Conservation (phyloP, 2,797 vertebrate genomes). For the Orientallactaga sibirica region DNA sequence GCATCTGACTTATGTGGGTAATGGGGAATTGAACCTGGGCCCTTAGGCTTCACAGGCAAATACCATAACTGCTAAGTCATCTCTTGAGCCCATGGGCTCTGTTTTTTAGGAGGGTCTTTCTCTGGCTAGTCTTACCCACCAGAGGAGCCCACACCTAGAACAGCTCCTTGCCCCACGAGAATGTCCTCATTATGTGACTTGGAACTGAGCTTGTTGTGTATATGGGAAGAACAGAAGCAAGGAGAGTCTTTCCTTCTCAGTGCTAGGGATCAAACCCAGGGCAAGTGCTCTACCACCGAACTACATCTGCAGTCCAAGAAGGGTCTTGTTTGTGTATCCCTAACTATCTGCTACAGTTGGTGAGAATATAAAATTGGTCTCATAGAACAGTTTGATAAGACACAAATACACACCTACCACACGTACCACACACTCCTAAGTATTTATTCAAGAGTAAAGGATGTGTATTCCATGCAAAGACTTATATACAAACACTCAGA, state of each 20-base stretch:
- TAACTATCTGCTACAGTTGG: not conserved
- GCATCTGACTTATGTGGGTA: too few relatives aligned
- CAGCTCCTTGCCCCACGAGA: not conserved
- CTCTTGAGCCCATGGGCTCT: not conserved
- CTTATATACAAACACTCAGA: not conserved
- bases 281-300: not conserved
- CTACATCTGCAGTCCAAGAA: not conserved
- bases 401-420: not conserved
- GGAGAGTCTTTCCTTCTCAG: not conserved
- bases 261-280: not conserved
- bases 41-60: too few relatives aligned
- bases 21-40: too few relatives aligned
- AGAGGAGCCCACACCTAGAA: not conserved
- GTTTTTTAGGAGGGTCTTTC: too few relatives aligned
- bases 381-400: constrained; percentile 35
- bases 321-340: not conserved
- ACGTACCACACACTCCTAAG: not conserved
- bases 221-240: not conserved
- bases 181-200: not conserved
- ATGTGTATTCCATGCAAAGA: not conserved
- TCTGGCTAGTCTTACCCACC: too few relatives aligned
- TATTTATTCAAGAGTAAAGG: not conserved
- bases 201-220: not conserved
- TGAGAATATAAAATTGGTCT: not conserved
- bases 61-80: too few relatives aligned